Evolutionary conservation across 2,113 vertebrate genomes (phyloP), one percentile per base, ranked within the genome.

Genomic region (Pomatostomus ruficeps): DNA sequence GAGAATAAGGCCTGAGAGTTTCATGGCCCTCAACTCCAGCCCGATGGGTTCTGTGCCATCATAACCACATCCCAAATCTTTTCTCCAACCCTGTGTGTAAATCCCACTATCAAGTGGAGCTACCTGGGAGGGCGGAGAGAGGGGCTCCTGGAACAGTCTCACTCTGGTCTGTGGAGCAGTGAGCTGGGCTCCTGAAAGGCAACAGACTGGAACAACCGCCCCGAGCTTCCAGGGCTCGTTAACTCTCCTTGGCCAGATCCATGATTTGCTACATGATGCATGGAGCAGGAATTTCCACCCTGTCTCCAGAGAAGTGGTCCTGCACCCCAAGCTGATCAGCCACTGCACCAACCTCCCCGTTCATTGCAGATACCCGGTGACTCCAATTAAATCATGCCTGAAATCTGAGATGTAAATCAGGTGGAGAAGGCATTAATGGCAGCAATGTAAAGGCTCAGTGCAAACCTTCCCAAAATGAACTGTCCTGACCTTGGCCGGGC

Each of bases 371-470:
- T 96, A 97, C 95, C 94, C 59, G 24, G 79, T 71, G 96, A 95
- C 91, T 97, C 70, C 3, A 8, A 94, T 95, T 78, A 97, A 97
- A 88, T 96, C 98, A 91, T 46, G 79, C 96, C 95, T 96, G 93
- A 97, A 97, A 97, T 89, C 79, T 10, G 96, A 97, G 97, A 96
- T 57, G 85, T 33, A 90, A 88, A 82, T 97, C 97, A 97, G 97
- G 97, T 93, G 97, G 95, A 40, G 90, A 97, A 98, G 93, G 97
- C 97, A 98, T 97, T 97, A 97, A 98, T 89, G 95, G 95, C 96
- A 96, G 94, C 93, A 36, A 93, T 86, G 96, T 61, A 80, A 97
- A 96, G 96, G 95, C 96, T 97, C 97, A 96, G 88, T 61, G 95
- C 71, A 52, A 98, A 96, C 95, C 97, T 97, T 96, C 97, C 97